These are phyloP conservation scores for Anisognathus igniventris DNA, from an alignment of 2,797 vertebrate genomes.

Conservation along the genomic window DNA sequence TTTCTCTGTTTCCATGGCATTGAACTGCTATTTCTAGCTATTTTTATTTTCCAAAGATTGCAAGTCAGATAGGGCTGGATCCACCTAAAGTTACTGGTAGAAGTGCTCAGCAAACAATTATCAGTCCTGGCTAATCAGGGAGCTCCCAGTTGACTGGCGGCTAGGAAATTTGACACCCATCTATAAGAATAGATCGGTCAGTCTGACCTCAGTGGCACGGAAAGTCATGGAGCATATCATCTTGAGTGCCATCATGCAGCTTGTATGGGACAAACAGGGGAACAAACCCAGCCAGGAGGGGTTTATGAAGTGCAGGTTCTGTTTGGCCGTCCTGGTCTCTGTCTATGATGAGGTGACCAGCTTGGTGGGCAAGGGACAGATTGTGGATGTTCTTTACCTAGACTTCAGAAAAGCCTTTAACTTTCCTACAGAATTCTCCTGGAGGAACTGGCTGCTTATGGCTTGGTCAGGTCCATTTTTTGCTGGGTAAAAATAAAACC, in stretches of 20 bases:
- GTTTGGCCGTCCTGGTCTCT: not conserved
- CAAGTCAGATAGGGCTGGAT: not conserved
- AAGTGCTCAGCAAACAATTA: not conserved
- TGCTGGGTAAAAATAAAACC: not conserved
- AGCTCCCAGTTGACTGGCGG: not conserved
- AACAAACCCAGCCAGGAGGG: not conserved
- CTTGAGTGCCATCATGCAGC: not conserved
- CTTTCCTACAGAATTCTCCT: not conserved
- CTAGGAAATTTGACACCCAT: not conserved
- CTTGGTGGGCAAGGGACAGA: not conserved
- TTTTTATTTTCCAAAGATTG: not conserved
- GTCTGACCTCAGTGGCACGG: not conserved
- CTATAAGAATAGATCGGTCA: not conserved
- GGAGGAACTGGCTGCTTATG: not conserved
- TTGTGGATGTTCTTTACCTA: not conserved
- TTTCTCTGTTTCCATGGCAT: constrained; percentile 6
- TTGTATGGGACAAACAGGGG: not conserved
- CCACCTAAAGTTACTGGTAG: not conserved
- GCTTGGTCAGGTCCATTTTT: not conserved
- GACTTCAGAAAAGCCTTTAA: not conserved
- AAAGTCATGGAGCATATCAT: not conserved
- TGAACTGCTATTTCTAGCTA: not conserved
- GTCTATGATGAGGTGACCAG: not conserved
- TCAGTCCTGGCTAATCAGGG: not conserved
- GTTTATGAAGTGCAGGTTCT: not conserved